phyloP scores from a whole-genome alignment of 2,113 vertebrate genomes.

The Gallinago paraguaiae region DNA sequence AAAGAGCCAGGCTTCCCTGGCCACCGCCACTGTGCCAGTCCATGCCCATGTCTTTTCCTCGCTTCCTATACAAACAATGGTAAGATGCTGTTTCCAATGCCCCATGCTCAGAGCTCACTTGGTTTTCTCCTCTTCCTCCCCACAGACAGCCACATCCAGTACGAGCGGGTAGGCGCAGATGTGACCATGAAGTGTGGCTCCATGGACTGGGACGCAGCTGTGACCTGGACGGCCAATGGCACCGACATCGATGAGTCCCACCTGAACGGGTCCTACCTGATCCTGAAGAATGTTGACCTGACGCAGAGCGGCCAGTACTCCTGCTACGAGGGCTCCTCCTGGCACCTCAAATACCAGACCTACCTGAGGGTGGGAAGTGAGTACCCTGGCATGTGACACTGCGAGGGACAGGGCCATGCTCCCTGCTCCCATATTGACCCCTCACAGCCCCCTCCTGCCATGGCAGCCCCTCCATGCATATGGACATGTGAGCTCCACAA shows the following conservation, averaged over 20 bases:
- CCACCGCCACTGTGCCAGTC: background rate
- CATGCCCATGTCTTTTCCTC: background rate
- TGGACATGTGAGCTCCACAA: background rate
- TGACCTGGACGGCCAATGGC: slow-evolving; percentile 93
- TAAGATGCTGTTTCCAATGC: background rate
- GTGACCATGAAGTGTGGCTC: slow-evolving; percentile 92
- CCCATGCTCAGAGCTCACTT: background rate
- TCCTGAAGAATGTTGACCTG: slow-evolving; percentile 83
- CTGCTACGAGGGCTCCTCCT: slow-evolving; percentile 93
- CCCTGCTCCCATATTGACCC: background rate
- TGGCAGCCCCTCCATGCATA: fast-evolving
- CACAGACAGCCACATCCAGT: slow-evolving; percentile 85
- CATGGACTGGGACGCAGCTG: slow-evolving; percentile 82
- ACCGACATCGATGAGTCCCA: slow-evolving; percentile 85
- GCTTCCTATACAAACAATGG: background rate
- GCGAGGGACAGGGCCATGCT: background rate
- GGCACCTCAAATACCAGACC: slow-evolving; percentile 89
- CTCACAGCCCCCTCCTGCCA: background rate
- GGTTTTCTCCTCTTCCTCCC: background rate
- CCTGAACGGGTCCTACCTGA: slow-evolving; percentile 83
- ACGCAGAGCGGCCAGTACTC: slow-evolving; percentile 87
- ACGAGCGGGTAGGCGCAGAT: slow-evolving; percentile 85
- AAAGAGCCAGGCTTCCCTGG: background rate
- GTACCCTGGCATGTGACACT: slow-evolving; percentile 44
- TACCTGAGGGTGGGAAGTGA: slow-evolving; percentile 89